Evolutionary conservation across 1,140 invertebrate genomes (phyloP).

Genomic region (Anagrus nilaparvatae): DNA sequence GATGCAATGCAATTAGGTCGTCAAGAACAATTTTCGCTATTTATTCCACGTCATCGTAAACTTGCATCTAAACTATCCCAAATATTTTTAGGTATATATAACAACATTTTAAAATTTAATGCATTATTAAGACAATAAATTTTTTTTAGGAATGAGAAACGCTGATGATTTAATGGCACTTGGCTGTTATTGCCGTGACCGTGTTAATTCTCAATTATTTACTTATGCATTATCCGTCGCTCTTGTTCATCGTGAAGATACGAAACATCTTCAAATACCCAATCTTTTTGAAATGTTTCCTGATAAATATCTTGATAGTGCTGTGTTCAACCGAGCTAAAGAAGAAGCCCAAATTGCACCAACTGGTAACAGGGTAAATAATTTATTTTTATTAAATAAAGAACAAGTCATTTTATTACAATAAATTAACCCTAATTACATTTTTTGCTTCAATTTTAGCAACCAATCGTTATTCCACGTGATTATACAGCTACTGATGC

Average conservation of each 20-base stretch:
- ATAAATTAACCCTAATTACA: background rate
- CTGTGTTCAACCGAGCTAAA: slow-evolving; percentile 54
- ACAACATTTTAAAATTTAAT: slow-evolving; percentile 8
- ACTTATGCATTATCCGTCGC: slow-evolving; percentile 68
- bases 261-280: slow-evolving; percentile 58
- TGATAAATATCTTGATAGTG: slow-evolving; percentile 65
- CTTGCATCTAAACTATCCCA: slow-evolving; percentile 60
- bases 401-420: too few species aligned
- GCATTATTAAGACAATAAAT: too few species aligned
- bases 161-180: slow-evolving; percentile 61
- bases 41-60: slow-evolving; percentile 58
- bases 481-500: slow-evolving; percentile 62
- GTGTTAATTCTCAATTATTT: slow-evolving; percentile 67
- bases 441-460: background rate
- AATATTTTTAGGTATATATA: slow-evolving; percentile 53
- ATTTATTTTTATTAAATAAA: slow-evolving; percentile 19
- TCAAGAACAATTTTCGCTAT: slow-evolving; percentile 62
- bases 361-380: slow-evolving; percentile 49
- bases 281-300: slow-evolving; percentile 63
- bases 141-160: slow-evolving; percentile 54
- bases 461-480: slow-evolving; percentile 46
- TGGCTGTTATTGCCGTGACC: slow-evolving; percentile 59
- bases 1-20: slow-evolving; percentile 55
- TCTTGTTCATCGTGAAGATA: slow-evolving; percentile 63
- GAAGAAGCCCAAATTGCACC: slow-evolving; percentile 58